Base-by-base conservation (phyloP, 2,113 vertebrate species). In the Leptobrachium leishanense region DNA sequence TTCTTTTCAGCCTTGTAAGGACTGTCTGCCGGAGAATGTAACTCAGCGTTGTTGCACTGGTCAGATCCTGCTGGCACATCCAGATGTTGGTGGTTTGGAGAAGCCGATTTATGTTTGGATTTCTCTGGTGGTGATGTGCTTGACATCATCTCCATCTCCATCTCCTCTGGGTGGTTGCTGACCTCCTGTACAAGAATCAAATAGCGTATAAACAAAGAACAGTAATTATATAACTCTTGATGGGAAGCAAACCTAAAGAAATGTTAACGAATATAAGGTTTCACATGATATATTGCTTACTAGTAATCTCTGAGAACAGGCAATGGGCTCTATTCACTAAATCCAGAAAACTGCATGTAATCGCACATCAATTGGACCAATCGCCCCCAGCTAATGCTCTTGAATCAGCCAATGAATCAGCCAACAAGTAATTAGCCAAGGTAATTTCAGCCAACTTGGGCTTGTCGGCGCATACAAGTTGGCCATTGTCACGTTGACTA, bases 111-210 rank as follows among this genome's bases (percentile, higher is more conserved):
- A 88, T 90, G 91, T 88, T 87, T 93, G 84, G 88, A 93, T 88
- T 95, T 95, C 85, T 94, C 95, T 0, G 89, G 92, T 8, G 94
- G 94, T 82, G 92, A 93, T 82, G 94, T 94, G 83, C 92, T 94
- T 64, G 96, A 95, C 65, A 95, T 90, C 90, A 95, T 95, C 74
- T 97, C 96, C 91, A 95, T 89, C 84, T 98, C 95, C 85, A 95
- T 89, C 74, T 96, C 94, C 62, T 96, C 95, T 40, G 92, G 92
- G 79, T 94, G 94, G 74, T 92, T 94, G 68, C 90, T 89, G 0
- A 87, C 93, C 31, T 99, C 97, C 95, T 99, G 94, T 79, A 93
- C 91, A 79, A 93, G 88, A 89, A 94, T 93, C 85, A 90, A 89
- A 91, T 80, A 82, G 85, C 75, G 77, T 73, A 84, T 81, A 79